phyloP scores from a whole-genome alignment of 53 echinoderm and acorn worm species.

The Glandiceps talaboti region DNA sequence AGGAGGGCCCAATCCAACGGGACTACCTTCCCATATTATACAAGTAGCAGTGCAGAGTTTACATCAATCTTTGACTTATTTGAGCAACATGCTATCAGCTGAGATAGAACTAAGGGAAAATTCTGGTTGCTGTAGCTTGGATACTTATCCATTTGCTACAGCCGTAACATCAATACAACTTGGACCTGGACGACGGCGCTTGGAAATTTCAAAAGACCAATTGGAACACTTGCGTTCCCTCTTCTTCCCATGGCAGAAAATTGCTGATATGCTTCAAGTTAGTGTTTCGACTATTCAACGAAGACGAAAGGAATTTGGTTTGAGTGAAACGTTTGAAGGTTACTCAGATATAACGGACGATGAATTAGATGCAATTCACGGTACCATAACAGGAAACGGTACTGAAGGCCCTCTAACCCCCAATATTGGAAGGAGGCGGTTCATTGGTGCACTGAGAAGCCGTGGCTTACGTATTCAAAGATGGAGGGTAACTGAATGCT shows the following conservation, averaged over 20 bases:
- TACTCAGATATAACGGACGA: background rate
- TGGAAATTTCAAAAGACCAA: background rate
- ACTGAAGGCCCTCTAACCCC: background rate
- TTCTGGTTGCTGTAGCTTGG: background rate
- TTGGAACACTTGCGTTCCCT: background rate
- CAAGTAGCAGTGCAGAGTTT: background rate
- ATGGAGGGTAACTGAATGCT: background rate
- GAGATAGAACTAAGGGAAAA: background rate
- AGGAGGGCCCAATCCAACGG: background rate
- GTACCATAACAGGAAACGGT: background rate
- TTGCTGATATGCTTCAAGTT: background rate
- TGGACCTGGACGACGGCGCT: background rate
- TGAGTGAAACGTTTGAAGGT: background rate
- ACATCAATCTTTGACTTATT: background rate
- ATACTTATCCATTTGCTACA: background rate
- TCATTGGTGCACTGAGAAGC: slow-evolving; percentile 1
- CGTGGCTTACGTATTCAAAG: background rate
- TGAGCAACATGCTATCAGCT: background rate
- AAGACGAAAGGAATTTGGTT: background rate
- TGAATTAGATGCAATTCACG: background rate
- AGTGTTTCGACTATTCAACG: background rate
- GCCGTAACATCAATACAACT: background rate
- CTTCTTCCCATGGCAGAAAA: background rate
- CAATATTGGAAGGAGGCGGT: background rate
- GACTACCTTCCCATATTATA: background rate